Evolutionary conservation across 2,113 vertebrate genomes (phyloP), one percentile per base, ranked within the genome.

Genomic region (Blennius ocellaris): DNA sequence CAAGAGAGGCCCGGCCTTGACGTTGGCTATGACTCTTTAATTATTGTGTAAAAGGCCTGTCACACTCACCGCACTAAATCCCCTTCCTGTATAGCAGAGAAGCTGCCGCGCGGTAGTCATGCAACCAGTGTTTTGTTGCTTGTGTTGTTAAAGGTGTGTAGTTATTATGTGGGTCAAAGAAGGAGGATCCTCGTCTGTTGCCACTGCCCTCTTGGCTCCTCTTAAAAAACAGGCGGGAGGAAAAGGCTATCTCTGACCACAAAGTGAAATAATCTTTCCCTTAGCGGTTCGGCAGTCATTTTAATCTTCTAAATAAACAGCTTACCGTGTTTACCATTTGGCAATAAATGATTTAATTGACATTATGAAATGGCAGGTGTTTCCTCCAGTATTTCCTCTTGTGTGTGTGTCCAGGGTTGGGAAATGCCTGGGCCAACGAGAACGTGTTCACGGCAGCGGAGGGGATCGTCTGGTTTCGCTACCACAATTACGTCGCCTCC

Each of bases 401-500:
- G 47, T 76, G 8, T 72, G 58, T 80, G 8, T 72, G 58, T 80
- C 36, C 83, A 99, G 97, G 94, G 73, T 94, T 98, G 79, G 97
- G 97, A 54, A 97, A 94, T 1, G 91, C 95, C 90, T 94, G 93
- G 90, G 97, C 94, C 72, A 99, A 99, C 36, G 96, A 97, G 89
- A 97, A 95, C 79, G 83, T 89, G 76, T 98, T 98, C 91, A 93
- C 95, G 6, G 94, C 95, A 92, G 96, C 96, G 5, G 90, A 94
- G 75, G 95, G 93, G 72, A 94, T 99, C 10, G 86, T 94, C 64
- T 99, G 97, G 97, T 98, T 96, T 89, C 95, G 96, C 60, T 99
- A 96, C 93, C 97, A 99, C 92, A 98, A 99, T 90, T 63, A 94
- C 48, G 54, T 94, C 5, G 96, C 97, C 5, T 6, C 59, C 17